Conservation (phyloP, 1,140 invertebrate genomes). For the Hetaerina americana region DNA sequence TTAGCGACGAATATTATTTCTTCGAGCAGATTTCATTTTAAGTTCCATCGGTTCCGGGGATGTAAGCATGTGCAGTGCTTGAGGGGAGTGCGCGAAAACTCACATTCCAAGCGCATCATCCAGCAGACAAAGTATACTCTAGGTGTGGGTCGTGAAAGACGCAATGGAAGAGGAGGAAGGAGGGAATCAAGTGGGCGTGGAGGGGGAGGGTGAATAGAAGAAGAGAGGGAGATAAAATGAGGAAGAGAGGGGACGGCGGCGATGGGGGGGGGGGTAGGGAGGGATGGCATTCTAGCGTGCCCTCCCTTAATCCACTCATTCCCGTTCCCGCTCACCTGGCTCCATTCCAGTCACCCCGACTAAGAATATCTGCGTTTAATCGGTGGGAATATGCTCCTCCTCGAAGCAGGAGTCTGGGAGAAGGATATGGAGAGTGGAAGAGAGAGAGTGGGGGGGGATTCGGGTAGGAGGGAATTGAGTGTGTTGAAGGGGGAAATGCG, state of each 20-base stretch:
- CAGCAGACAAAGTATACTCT: no score
- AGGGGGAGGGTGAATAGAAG: background rate
- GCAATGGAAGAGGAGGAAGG: background rate
- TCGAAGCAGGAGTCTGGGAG: background rate
- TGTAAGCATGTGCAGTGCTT: no score
- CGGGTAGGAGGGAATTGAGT: background rate
- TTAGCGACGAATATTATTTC: no score
- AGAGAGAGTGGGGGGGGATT: background rate
- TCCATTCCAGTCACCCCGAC: background rate
- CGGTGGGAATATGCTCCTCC: background rate
- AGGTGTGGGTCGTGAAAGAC: no score
- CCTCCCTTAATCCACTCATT: background rate
- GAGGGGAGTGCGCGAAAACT: no score
- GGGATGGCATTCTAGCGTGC: no score
- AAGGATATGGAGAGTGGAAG: background rate
- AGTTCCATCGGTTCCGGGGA: no score
- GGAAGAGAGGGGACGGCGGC: background rate
- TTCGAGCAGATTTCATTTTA: no score
- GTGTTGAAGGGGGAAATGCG: background rate
- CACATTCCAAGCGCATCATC: no score
- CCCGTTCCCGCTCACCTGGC: background rate
- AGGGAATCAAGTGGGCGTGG: background rate
- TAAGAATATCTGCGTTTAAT: background rate
- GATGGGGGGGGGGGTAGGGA: background rate
- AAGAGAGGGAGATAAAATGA: background rate